phyloP scores from a whole-genome alignment of 2,888 invertebrate genomes.

The Lasioglossum vierecki region DNA sequence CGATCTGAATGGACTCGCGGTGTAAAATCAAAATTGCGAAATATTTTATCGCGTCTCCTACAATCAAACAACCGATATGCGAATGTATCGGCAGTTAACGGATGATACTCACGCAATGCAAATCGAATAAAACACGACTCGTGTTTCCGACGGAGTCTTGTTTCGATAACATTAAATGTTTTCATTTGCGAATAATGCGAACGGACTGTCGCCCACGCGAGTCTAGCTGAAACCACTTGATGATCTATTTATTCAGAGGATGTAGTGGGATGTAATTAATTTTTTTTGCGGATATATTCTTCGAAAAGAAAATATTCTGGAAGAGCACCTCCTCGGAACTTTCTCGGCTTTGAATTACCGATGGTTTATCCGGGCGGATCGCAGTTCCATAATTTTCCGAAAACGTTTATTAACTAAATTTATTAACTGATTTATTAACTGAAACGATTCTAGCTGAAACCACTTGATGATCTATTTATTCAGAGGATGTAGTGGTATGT shows the following conservation, averaged over 20 bases:
- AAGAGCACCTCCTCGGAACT: not conserved
- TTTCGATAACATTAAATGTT: not conserved
- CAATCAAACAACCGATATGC: not conserved
- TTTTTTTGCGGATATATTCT: not conserved
- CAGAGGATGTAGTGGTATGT: no score
- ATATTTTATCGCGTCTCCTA: not conserved
- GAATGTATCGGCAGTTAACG: not conserved
- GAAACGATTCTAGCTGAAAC: no score
- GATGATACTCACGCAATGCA: not conserved
- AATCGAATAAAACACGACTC: not conserved
- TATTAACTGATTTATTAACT: no score
- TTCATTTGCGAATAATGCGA: not conserved
- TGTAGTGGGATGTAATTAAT: not conserved
- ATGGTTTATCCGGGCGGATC: not conserved
- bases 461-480: no score
- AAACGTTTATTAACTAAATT: conserved; percentile 17
- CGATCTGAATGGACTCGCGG: not conserved
- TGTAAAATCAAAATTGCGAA: not conserved
- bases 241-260: not conserved
- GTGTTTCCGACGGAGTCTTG: not conserved
- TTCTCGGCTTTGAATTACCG: not conserved
- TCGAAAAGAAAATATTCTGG: no score
- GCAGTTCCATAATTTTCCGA: conserved; percentile 2
- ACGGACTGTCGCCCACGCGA: not conserved
- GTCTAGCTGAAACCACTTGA: not conserved